Conservation (phyloP, 2,888 invertebrate genomes). For the Sinohyriopsis cumingii region DNA sequence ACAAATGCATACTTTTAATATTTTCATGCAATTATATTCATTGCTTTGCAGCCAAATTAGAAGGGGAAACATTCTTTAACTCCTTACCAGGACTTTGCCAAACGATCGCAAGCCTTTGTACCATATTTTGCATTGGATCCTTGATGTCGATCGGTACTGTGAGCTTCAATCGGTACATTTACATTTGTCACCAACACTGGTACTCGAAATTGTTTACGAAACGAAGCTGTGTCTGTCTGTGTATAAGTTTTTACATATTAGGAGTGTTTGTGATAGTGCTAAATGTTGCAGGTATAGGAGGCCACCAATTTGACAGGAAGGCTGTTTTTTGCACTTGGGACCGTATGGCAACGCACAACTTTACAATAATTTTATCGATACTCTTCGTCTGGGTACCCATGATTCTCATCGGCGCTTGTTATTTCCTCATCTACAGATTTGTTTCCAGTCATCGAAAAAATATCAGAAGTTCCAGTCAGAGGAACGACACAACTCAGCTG, state of each 20-base stretch:
- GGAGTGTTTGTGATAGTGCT: conserved; percentile 41
- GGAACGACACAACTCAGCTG: conserved; percentile 9
- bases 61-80: conserved; percentile 39
- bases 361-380: conserved; percentile 42
- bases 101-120: conserved; percentile 38
- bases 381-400: conserved; percentile 36
- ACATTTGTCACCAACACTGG: conserved; percentile 32
- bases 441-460: conserved; percentile 3
- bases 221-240: conserved; percentile 21
- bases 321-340: conserved; percentile 51
- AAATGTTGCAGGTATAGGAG: conserved; percentile 43
- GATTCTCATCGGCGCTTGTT: conserved; percentile 26
- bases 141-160: conserved; percentile 38
- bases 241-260: conserved; percentile 29
- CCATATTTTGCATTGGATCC: conserved; percentile 46
- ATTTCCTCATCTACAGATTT: conserved; percentile 27
- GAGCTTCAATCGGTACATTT: conserved; percentile 43
- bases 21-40: too few species aligned
- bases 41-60: conserved; percentile 33
- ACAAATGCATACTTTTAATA: too few species aligned
- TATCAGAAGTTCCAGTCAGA: neutral
- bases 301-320: conserved; percentile 46
- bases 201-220: conserved; percentile 35
- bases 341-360: conserved; percentile 37
- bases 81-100: conserved; percentile 28